Base-by-base conservation (phyloP, 1,140 invertebrate genomes). In the Diabrotica virgifera region DNA sequence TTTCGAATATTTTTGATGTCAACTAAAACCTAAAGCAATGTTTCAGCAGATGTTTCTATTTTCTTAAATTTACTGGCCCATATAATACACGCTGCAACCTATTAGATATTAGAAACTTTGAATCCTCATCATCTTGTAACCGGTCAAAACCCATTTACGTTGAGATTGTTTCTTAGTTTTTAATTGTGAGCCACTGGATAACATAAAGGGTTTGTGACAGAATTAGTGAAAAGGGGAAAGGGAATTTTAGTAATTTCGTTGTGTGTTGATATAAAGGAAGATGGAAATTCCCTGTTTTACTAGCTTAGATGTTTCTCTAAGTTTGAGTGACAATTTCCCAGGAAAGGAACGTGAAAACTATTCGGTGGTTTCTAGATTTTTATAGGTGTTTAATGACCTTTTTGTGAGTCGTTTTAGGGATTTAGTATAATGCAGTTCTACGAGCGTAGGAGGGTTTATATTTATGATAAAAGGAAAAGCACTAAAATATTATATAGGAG, bases 281-380 rank as follows among this genome's bases (percentile, higher is more conserved):
- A 10, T 46, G n/a, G 40, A 46, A 46, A 46, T 46, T 46, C 40
- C n/a, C 40, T 46, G 40, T 46, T 46, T 46, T 46, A 46, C 40
- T 46, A 46, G 40, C 40, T 46, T n/a, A 5, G 40, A 46, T 46
- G 40, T n/a, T 46, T 46, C 40, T 46, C 40, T 46, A 46, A 46
- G 40, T 46, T 46, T 8, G 40, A 46, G 8, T 46, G 40, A 46
- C n/a, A 46, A 46, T 46, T 46, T 46, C n/a, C 40, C 40, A n/a
- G 40, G 40, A 10, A 46, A 46, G 40, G 40, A 46, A 46, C 40
- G 40, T 46, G n/a, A 46, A 10, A 46, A 46, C 40, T 46, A 46
- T 46, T 46, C 40, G 40, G n/a, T 46, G 8, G 5, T 10, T 8
- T 46, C n/a, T 10, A 46, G 40, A 46, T 46, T 46, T 46, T 46